Base-by-base conservation (phyloP, 2,113 vertebrate genomes). In the Chionomys nivalis region DNA sequence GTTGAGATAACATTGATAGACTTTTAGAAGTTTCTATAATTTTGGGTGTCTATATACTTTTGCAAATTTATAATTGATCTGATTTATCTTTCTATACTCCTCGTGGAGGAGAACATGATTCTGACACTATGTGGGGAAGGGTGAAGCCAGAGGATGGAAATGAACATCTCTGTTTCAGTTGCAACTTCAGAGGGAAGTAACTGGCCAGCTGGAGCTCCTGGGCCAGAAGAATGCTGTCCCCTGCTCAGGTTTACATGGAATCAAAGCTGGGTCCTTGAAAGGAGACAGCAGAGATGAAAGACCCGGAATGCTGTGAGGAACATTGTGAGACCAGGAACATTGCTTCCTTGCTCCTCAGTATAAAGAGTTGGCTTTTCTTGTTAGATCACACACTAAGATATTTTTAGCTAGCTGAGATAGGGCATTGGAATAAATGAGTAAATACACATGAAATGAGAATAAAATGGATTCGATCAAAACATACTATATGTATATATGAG, bases 191-290 rank as follows among this genome's bases (percentile, higher is more conserved):
- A 63, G 68, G 89, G 33, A 24, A 24, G n/a, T 47, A 16, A 1
- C 5, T 16, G 23, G 4, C 26, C 7, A 44, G 7, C 36, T 3
- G 13, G 2, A 8, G 16, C 55, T 77, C 24, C 55, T 49, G 33
- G 0, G 24, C 44, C 28, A 55, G 44, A 70, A 17, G 19, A 85
- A 42, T 10, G 36, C 58, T 28, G 2, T 49, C 24, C 3, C 16
- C 2, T 14, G 23, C 66, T 87, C 55, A 2, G 1, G 2, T n/a
- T 19, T 10, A 26, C 44, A 3, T 6, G 6, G 6, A 23, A 17
- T 65, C 28, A 33, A 44, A 77, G 24, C 1, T 19, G 26, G 5
- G 4, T 52, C 33, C 33, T 42, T 8, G 9, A 68, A 28, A 49
- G 86, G 12, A 3, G 13, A 0, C 4, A 42, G 39, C 17, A 14